Percentiles rank a stretch among this genome's conserved stretches.
Evolutionary conservation across 2,888 invertebrate genomes (phyloP).

Genomic region (Eledone cirrhosa): DNA sequence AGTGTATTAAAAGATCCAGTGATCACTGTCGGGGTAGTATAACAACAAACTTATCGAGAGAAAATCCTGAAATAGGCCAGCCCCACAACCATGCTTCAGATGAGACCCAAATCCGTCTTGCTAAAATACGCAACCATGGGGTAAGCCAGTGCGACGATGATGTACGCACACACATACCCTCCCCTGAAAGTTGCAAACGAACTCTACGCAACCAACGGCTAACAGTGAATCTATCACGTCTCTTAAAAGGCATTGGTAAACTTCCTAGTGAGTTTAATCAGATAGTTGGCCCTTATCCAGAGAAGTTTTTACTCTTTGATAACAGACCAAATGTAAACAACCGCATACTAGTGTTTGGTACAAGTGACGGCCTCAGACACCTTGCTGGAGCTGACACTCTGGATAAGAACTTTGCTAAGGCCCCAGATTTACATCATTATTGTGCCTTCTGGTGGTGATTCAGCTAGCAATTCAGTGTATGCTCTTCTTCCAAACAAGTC

Average conservation of each 20-base stretch:
- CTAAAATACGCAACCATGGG: background rate
- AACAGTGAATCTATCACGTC: background rate
- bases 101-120: background rate
- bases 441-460: background rate
- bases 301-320: background rate
- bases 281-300: background rate
- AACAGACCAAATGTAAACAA: constrained; percentile 2
- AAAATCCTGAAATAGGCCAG: background rate
- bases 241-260: background rate
- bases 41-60: background rate
- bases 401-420: background rate
- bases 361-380: background rate
- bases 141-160: background rate
- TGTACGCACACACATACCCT: background rate
- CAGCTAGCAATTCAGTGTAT: background rate
- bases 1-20: background rate
- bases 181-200: background rate
- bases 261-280: background rate
- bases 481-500: constrained; percentile 1
- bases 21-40: background rate
- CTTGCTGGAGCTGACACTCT: background rate
- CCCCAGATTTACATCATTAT: background rate
- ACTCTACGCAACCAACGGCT: background rate
- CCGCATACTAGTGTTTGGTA: constrained; percentile 3
- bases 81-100: background rate